Base-by-base conservation (phyloP, 2,797 vertebrate species). In the Ceyx erithaca region DNA sequence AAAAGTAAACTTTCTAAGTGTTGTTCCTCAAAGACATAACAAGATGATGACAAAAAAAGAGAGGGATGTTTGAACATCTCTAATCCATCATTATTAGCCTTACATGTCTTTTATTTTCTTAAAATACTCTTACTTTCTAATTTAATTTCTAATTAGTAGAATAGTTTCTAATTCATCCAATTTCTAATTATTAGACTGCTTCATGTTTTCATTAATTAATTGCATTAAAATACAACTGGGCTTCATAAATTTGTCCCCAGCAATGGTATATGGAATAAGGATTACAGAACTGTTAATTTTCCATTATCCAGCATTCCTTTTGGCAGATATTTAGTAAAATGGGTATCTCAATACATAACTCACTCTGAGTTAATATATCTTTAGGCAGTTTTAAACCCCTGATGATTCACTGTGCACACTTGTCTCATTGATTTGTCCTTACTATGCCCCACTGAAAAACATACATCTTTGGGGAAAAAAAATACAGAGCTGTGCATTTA, bases 391-490 rank as follows among this genome's bases (percentile, higher is more conserved):
- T 92, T 80, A 97, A 94, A 67, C 28, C 52, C 82, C 59, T 87
- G 66, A 37, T 94, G 89, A 92, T 96, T 96, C 93, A 96, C 72
- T 85, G 63, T 40, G 40, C 87, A 58, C 49, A 64, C 80, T 76
- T 95, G 76, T 85, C 88, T 95, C 87, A 93, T 91, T 95, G 89
- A 93, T 95, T 95, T 94, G 82, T 83, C 85, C 77, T 96, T 87
- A 86, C 37, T 71, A 6, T 79, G 55, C 68, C 58, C 72, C 81
- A 35, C 13, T 51, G 87, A 82, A 93, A 94, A 95, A 54, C 70
- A 82, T 61, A 69, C 40, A 67, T 78, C 67, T 93, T 49, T 77
- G 59, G 52, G 59, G 48, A 5, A 40, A 80, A 80, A 80, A 84
- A 66, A 54, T 10, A 52, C 5, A 81, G 15, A 49, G 5, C 55